Evolutionary conservation across 2,113 vertebrate species (phyloP).

Genomic region (Sapajus apella): DNA sequence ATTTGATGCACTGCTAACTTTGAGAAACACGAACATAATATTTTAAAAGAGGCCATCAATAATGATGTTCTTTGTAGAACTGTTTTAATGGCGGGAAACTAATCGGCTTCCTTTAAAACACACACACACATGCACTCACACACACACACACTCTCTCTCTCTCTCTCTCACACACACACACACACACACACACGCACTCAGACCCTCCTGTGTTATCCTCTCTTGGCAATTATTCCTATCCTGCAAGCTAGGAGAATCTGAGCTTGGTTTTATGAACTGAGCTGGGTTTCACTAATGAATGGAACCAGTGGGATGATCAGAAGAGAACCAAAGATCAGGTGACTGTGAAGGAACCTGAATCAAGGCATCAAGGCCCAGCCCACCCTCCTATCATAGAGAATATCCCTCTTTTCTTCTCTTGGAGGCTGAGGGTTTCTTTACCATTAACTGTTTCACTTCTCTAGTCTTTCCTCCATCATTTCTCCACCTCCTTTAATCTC

Average conservation of each 20-base stretch:
- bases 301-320: background rate
- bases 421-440: background rate
- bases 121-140: background rate
- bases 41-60: slow-evolving; percentile 21
- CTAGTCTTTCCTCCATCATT: background rate
- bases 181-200: background rate
- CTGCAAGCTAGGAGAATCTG: background rate
- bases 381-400: fast-evolving
- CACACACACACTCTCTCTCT: no score
- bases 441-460: background rate
- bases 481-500: background rate
- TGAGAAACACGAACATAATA: background rate
- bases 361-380: background rate
- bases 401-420: background rate
- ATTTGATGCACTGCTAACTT: background rate
- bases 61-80: background rate
- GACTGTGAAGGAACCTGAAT: background rate
- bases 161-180: background rate
- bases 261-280: background rate
- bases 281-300: background rate
- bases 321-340: background rate
- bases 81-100: slow-evolving; percentile 3
- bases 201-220: background rate
- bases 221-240: background rate
- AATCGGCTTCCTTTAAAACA: slow-evolving; percentile 4